Evolutionary conservation across 2,113 vertebrate species (phyloP).

Genomic region (Hystrix cristata): DNA sequence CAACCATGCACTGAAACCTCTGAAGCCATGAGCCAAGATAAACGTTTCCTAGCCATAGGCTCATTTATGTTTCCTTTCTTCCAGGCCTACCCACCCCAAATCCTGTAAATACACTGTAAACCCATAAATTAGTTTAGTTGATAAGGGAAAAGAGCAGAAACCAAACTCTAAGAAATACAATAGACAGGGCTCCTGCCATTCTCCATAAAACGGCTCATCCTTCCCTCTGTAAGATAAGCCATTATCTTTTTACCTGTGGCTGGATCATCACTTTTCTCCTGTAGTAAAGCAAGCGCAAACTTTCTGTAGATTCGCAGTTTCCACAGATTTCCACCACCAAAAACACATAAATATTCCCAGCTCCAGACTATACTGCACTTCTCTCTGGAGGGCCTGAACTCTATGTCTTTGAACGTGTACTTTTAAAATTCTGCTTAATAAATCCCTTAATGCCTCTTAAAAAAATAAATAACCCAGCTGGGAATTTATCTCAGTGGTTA

Average conservation of each 20-base stretch:
- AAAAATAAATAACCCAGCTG: too few species aligned
- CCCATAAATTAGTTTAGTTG: background rate
- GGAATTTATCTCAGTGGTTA: too few species aligned
- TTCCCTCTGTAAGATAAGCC: background rate
- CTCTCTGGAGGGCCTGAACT: background rate
- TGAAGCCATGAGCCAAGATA: background rate
- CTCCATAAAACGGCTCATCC: background rate
- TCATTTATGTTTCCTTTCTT: background rate
- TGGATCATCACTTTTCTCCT: background rate
- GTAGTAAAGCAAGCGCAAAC: background rate
- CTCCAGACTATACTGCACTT: background rate
- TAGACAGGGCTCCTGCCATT: background rate
- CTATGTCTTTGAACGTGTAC: background rate
- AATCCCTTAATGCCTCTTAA: background rate
- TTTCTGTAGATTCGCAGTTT: background rate
- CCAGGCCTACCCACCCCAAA: background rate
- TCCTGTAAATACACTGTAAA: background rate
- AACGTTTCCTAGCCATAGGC: background rate
- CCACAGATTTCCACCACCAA: background rate
- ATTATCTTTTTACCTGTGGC: background rate
- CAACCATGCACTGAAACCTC: background rate
- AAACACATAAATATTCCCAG: background rate
- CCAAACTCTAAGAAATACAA: background rate
- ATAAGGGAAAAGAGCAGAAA: background rate
- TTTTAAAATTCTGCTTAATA: background rate